Percentiles rank a stretch among this genome's conserved stretches.
Conservation (phyloP, 2,888 invertebrate genomes). For the Timandra comae region DNA sequence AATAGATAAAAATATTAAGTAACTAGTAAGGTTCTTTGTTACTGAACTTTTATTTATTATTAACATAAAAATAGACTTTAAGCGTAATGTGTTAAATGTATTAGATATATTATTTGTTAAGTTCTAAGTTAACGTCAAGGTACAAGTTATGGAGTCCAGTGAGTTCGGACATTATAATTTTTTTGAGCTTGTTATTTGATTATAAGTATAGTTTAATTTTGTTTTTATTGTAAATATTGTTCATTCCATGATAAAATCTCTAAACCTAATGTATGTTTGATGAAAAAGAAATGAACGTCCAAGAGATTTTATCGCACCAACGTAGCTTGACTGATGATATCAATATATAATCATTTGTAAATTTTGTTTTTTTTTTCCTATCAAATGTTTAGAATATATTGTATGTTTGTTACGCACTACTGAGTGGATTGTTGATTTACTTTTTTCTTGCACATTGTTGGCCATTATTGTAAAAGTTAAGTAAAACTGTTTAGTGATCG, state of each 20-base stretch:
- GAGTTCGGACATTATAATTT: neutral
- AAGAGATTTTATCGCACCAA: constrained; percentile 25
- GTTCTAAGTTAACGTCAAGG: constrained; percentile 5
- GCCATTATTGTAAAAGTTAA: constrained; percentile 55
- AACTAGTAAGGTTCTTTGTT: neutral
- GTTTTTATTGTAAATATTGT: constrained; percentile 11
- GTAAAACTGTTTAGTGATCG: constrained; percentile 47
- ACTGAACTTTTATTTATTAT: neutral
- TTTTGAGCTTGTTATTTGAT: constrained; percentile 5
- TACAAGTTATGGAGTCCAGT: constrained; percentile 11
- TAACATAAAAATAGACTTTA: neutral
- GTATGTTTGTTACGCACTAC: constrained; percentile 63
- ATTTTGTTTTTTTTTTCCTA: constrained; percentile 19
- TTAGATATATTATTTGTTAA: too few relatives aligned
- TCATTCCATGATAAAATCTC: constrained; percentile 18
- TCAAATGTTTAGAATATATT: constrained; percentile 22
- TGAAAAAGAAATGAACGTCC: constrained; percentile 17
- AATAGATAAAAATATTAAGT: constrained; percentile 3
- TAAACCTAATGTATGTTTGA: constrained; percentile 11
- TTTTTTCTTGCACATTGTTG: constrained; percentile 61
- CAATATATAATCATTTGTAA: constrained; percentile 20
- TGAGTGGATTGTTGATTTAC: constrained; percentile 58
- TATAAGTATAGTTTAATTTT: constrained; percentile 5
- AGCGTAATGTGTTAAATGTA: too few relatives aligned
- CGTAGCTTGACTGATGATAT: constrained; percentile 23